Base-by-base conservation (phyloP, 2,888 invertebrate species). In the Drosophila sordidapex region DNA sequence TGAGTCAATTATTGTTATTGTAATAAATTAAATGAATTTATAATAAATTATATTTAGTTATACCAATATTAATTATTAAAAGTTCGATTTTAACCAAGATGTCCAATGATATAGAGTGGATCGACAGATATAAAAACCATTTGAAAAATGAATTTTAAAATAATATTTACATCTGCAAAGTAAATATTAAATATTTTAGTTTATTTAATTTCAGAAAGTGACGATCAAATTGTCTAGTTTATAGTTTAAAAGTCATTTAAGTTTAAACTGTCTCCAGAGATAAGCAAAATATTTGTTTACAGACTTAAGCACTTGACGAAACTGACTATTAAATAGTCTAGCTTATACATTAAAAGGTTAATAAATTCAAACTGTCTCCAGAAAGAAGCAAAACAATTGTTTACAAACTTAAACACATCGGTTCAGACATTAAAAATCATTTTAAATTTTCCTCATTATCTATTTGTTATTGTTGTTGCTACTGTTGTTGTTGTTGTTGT, bases 371-470 rank as follows among this genome's bases (percentile, higher is more conserved):
- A 3, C 38, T 38, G 18, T 8, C 38, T 18, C 8, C 38, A 38
- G 4, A 35, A 5, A 5, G 35, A 35, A 35, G 13, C 8, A 18
- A 8, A 18, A 18, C 8, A 38, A 38, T 35, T 13, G 5, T 13
- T 35, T 35, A 35, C 35, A 13, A 13, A 35, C 35, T 35, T 35
- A 13, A 35, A 11, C 13, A 13, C 35, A 5, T 43, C 15, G 73
- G 78, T 63, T 35, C 21, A 58, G 83, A 90, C 73, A 15, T 66
- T 66, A 40, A 81, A 84, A 82, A 76, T 69, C 76, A 90, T 79
- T 84, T 82, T 18, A 46, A 71, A 79, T 77, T 87, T 70, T 76
- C 63, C 74, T 81, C 67, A 79, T 74, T 80, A 83, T 68, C 68
- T 48, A 73, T 85, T 76, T 74, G 57, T 63, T 74, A 49, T 68